Evolutionary conservation across 2,113 vertebrate genomes (phyloP).

Genomic region (Aptenodytes forsteri): DNA sequence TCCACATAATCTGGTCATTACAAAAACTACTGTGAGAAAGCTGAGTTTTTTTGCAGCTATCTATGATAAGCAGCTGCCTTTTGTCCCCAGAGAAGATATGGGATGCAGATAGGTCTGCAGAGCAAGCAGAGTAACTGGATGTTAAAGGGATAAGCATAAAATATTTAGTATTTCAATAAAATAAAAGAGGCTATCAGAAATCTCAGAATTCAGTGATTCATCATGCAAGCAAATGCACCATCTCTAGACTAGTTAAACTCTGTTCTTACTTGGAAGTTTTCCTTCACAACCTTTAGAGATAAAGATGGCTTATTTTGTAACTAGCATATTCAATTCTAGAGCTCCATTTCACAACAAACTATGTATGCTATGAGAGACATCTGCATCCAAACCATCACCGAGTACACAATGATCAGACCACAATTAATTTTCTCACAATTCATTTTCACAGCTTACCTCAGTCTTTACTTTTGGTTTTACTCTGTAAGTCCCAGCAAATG

Average conservation of each 20-base stretch:
- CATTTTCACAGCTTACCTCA: conserved; percentile 23
- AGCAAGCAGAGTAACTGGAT: not conserved
- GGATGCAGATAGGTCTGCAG: not conserved
- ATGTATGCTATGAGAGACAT: not conserved
- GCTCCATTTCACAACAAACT: not conserved
- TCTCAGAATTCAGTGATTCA: not conserved
- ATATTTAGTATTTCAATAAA: not conserved
- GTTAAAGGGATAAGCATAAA: not conserved
- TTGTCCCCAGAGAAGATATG: not conserved
- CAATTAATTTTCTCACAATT: not conserved
- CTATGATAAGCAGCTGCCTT: not conserved
- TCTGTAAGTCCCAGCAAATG: not conserved
- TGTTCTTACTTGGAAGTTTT: not conserved
- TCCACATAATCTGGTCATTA: not conserved
- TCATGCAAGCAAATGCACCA: not conserved
- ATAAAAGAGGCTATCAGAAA: not conserved
- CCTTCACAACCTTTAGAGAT: not conserved
- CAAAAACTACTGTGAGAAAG: not conserved
- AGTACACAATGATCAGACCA: not conserved
- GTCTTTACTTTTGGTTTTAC: not conserved
- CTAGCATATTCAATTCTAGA: not conserved
- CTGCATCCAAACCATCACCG: not conserved
- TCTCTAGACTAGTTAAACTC: not conserved
- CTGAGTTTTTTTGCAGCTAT: not conserved
- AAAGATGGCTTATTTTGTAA: not conserved